phyloP scores from a whole-genome alignment of 2,888 invertebrate species.

The Nomada fucata region DNA sequence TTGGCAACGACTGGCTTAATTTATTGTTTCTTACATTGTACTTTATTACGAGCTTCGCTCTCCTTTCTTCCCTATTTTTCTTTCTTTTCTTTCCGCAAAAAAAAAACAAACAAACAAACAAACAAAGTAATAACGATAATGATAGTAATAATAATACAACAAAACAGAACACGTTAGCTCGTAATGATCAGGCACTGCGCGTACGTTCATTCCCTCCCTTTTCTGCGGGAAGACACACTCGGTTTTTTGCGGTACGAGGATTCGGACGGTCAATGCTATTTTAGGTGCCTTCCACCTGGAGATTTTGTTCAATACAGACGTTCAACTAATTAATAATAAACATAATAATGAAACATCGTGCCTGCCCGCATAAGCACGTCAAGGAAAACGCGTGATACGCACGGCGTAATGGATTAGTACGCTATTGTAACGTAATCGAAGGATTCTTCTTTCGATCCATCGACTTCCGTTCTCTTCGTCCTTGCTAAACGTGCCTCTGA shows the following conservation, averaged over 20 bases:
- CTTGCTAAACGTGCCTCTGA: conserved; percentile 23
- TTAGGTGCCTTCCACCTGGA: conserved; percentile 66
- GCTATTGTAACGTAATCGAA: conserved; percentile 1
- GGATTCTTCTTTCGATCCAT: not conserved
- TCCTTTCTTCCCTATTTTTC: conserved; percentile 52
- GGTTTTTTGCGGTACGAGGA: conserved; percentile 33
- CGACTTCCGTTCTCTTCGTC: not conserved
- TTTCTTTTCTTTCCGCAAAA: conserved; percentile 1
- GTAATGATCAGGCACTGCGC: conserved; percentile 49
- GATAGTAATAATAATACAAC: not conserved
- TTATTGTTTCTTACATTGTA: conserved; percentile 76
- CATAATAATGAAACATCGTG: conserved; percentile 2
- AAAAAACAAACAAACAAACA: not conserved
- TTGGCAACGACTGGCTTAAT: conserved; percentile 79
- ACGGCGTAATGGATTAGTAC: not conserved
- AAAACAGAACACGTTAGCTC: conserved; percentile 15
- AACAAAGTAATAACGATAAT: conserved; percentile 11
- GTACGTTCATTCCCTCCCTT: conserved; percentile 47
- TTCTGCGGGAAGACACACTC: conserved; percentile 34
- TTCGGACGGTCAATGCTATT: conserved; percentile 66
- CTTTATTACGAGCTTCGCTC: conserved; percentile 66
- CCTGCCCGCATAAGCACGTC: conserved; percentile 1
- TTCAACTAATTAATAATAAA: conserved; percentile 20
- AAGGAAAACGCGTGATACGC: not conserved
- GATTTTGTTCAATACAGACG: conserved; percentile 47